A percentile compares a stretch with the other conserved stretches of the same genome.
phyloP scores from a whole-genome alignment of 2,113 vertebrate genomes.

The Telmatochromis sp. region DNA sequence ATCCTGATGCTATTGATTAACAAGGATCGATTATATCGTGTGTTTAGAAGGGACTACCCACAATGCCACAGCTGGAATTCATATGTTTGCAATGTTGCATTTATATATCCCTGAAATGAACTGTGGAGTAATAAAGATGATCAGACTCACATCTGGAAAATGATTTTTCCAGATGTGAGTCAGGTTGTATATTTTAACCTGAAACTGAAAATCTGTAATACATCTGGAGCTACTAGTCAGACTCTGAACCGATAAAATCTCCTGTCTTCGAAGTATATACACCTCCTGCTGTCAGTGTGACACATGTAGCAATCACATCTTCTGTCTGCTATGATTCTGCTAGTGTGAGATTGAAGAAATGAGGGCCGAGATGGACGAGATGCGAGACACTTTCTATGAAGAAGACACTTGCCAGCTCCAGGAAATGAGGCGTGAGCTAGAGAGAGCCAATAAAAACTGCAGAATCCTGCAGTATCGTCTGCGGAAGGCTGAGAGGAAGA shows the following conservation, averaged over 20 bases:
- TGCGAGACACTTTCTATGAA: constrained; percentile 97
- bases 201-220: not conserved
- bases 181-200: not conserved
- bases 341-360: constrained; percentile 94
- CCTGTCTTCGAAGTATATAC: not conserved
- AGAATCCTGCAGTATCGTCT: constrained; percentile 96
- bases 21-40: constrained; percentile 1
- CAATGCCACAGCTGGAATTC: not conserved
- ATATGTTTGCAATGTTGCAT: not conserved
- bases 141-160: not conserved
- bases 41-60: not conserved
- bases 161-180: accelerated
- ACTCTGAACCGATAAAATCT: not conserved
- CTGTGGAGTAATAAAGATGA: not conserved
- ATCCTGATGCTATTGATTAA: constrained; percentile 4
- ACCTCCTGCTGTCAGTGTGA: not conserved
- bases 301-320: not conserved
- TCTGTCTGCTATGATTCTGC: not conserved
- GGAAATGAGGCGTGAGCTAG: constrained; percentile 94
- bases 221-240: not conserved
- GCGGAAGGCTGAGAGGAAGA: constrained; percentile 93
- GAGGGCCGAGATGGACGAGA: constrained; percentile 97
- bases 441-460: constrained; percentile 97
- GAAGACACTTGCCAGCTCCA: constrained; percentile 96
- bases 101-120: not conserved